Evolutionary conservation across 2,888 invertebrate species (phyloP), one percentile per base, ranked within the genome.

Genomic region (Mactromeris polynyma): DNA sequence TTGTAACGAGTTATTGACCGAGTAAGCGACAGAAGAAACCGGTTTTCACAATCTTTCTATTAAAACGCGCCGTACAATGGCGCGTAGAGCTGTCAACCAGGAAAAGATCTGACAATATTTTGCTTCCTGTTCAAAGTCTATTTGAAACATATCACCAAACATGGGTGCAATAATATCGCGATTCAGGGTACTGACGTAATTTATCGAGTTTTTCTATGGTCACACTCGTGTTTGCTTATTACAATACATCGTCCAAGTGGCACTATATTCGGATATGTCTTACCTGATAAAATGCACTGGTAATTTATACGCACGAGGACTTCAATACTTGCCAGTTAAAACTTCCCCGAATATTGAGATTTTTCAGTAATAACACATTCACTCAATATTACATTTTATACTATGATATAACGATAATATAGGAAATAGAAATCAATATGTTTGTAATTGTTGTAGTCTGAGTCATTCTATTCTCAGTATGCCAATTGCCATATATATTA

Each of bases 91-190:
- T 79, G 79, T 79, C 79, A 79, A 40, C 26, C 79, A 79, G 79
- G 79, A 79, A 79, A 40, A 79, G 9, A 79, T 26, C 21, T 73
- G 19, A 73, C 31, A 33, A 73, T 36, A 64, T 64, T n/a, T 64
- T 26, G 7, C 26, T 26, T 33, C 33, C 6, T 0, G 0, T 73
- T 73, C 33, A 4, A 36, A 73, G 33, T 73, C 36, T 33, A 73
- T 17, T 33, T 36, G 73, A 64, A 64, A 73, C 73, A 2, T 36
- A 36, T 51, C 36, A 1, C 14, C 7, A 81, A 87, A 4, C 17
- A 87, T 87, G 86, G 86, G 86, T 9, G 78, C 82, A 21, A 64
- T 87, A 51, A 42, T 87, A 11, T 87, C 86, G 2, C 82, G 86
- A 79, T 58, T 87, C 36, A 42, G 86, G 86, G 86, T 87, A 77